Base-by-base conservation (phyloP, 2,797 vertebrate genomes). In the Gymnothorax javanicus region DNA sequence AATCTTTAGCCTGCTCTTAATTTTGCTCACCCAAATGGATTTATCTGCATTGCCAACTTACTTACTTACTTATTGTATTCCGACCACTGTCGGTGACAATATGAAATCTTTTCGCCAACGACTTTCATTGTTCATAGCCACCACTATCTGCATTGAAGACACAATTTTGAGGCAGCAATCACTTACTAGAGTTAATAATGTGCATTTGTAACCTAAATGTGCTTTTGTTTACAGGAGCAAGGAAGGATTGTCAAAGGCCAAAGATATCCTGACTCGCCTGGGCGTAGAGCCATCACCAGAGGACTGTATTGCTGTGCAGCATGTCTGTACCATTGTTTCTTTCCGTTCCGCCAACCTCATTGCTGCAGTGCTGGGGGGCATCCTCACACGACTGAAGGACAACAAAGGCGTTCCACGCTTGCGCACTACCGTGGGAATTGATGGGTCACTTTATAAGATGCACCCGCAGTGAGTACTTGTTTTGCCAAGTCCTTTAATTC, bases 371-470 rank as follows among this genome's bases (percentile, higher is more conserved):
- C 93, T 99, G 90, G 96, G 97, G 0, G 97, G 95, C 86, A 97
- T 99, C 94, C 93, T 99, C 67, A 92, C 92, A 86, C 97, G 97
- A 87, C 95, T 99, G 27, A 96, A 97, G 8, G 98, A 99, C 67
- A 99, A 99, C 94, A 99, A 97, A 93, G 96, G 96, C 1, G 93
- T 93, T 0, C 93, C 96, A 7, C 96, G 98, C 77, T 96, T 99
- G 85, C 96, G 97, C 23, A 99, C 98, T 91, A 99, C 98, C 0
- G 97, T 99, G 64, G 99, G 98, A 77, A 97, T 99, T 0, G 99
- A 99, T 2, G 99, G 99, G 2, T 99, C 98, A 59, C 97, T 99
- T 85, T 99, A 99, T 97, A 99, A 99, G 95, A 99, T 97, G 96
- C 99, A 99, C 84, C 98, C 98, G n/a, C 98, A 99, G 99, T 99